phyloP scores from a whole-genome alignment of 2,888 invertebrate species.

The Eucera pruinosa region DNA sequence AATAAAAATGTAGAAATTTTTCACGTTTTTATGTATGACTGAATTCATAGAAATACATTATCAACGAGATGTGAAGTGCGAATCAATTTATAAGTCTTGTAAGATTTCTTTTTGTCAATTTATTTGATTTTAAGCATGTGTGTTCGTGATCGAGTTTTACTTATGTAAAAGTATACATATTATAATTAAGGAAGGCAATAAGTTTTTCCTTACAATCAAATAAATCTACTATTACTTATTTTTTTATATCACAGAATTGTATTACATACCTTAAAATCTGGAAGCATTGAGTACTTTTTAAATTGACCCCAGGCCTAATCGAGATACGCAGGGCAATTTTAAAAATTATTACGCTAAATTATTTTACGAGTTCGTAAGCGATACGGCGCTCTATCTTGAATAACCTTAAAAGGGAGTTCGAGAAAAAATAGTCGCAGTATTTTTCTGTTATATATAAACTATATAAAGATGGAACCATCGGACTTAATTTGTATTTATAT shows the following conservation, averaged over 20 bases:
- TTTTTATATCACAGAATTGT: slow-evolving; percentile 65
- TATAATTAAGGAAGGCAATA: slow-evolving; percentile 51
- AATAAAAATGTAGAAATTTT: slow-evolving; percentile 24
- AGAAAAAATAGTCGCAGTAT: slow-evolving; percentile 16
- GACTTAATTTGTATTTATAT: slow-evolving; percentile 22
- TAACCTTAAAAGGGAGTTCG: not conserved
- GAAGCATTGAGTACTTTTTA: slow-evolving; percentile 46
- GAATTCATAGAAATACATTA: slow-evolving; percentile 2
- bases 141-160: slow-evolving; percentile 50
- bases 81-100: slow-evolving; percentile 28
- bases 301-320: slow-evolving; percentile 11
- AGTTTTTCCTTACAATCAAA: slow-evolving; percentile 46
- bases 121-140: slow-evolving; percentile 61
- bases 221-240: slow-evolving; percentile 61
- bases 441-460: slow-evolving; percentile 16
- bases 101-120: slow-evolving; percentile 54
- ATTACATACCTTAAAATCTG: slow-evolving; percentile 58
- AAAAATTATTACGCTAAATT: slow-evolving; percentile 9
- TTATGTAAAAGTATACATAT: slow-evolving; percentile 61
- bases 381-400: not conserved
- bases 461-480: slow-evolving; percentile 34
- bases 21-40: slow-evolving; percentile 30
- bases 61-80: not conserved
- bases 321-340: slow-evolving; percentile 10
- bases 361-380: slow-evolving; percentile 21